Evolutionary conservation across 2,113 vertebrate species (phyloP).

Genomic region (Callipepla californica): DNA sequence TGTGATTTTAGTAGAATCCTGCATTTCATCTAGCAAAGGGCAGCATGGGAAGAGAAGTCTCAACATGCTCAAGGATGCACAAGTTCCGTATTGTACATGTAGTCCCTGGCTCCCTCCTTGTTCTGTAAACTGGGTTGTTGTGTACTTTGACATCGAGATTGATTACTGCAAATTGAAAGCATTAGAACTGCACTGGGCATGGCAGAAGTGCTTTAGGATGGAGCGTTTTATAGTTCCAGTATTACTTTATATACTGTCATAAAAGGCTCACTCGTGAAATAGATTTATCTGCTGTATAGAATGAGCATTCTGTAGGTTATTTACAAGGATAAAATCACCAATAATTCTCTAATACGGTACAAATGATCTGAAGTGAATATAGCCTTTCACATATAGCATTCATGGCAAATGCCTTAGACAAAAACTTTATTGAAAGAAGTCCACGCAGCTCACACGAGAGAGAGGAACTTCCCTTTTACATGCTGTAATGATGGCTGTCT

Average conservation of each 20-base stretch:
- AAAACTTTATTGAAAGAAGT: not conserved
- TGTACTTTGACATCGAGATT: not conserved
- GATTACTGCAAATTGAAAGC: not conserved
- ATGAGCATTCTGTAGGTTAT: not conserved
- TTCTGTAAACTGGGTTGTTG: not conserved
- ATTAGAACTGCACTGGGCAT: not conserved
- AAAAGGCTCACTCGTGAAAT: not conserved
- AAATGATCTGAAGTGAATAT: not conserved
- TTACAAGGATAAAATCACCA: not conserved
- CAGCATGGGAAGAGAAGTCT: not conserved
- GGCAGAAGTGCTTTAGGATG: not conserved
- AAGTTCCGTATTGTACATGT: not conserved
- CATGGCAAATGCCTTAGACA: not conserved
- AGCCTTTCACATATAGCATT: not conserved
- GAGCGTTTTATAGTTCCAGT: not conserved
- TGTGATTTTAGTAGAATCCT: conserved; percentile 30
- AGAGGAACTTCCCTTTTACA: not conserved
- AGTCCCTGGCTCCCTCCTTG: not conserved
- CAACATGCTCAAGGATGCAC: not conserved
- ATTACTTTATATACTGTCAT: not conserved
- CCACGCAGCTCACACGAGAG: too few species aligned
- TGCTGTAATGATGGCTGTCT: not conserved
- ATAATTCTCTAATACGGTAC: not conserved
- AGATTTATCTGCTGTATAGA: not conserved
- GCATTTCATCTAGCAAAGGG: not conserved